A percentile compares a stretch with the other conserved stretches of the same genome.
Evolutionary conservation across 1,140 invertebrate genomes (phyloP).

Genomic region (Drosophila quadrilineata): DNA sequence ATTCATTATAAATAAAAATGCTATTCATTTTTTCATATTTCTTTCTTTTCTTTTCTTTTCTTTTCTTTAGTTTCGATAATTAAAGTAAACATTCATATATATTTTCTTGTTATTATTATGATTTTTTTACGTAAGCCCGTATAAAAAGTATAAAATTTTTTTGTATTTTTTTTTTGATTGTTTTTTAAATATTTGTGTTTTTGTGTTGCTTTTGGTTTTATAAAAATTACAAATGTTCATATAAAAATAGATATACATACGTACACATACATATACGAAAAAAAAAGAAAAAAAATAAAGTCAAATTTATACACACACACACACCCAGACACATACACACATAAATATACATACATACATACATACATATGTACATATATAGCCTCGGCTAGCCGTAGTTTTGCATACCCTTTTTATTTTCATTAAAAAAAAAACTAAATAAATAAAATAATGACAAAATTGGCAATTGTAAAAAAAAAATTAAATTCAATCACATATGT

Average conservation of each 20-base stretch:
- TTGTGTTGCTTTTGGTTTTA: conserved; percentile 52
- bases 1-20: conserved; percentile 52
- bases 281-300: conserved; percentile 64
- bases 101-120: too few species aligned
- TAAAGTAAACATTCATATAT: conserved; percentile 69
- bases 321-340: conserved; percentile 38
- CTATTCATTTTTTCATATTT: conserved; percentile 25
- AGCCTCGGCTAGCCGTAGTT: conserved; percentile 17
- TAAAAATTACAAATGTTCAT: conserved; percentile 75
- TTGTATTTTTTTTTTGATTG: conserved; percentile 25
- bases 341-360: conserved; percentile 32
- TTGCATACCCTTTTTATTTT: conserved; percentile 15
- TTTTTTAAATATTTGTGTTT: too few species aligned
- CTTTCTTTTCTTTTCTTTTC: conserved; percentile 19
- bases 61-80: conserved; percentile 38
- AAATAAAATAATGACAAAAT: not conserved
- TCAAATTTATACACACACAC: conserved; percentile 63
- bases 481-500: too few species aligned
- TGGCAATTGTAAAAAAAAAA: not conserved
- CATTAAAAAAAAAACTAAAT: not conserved
- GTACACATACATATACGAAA: conserved; percentile 56
- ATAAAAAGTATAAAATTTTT: conserved; percentile 76
- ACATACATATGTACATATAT: not conserved
- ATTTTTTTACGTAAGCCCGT: conserved; percentile 73
- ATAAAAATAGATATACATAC: conserved; percentile 74